Percentiles rank a stretch among this genome's conserved stretches.
Conservation (phyloP, 2,888 invertebrate species). For the Parnassius smintheus region DNA sequence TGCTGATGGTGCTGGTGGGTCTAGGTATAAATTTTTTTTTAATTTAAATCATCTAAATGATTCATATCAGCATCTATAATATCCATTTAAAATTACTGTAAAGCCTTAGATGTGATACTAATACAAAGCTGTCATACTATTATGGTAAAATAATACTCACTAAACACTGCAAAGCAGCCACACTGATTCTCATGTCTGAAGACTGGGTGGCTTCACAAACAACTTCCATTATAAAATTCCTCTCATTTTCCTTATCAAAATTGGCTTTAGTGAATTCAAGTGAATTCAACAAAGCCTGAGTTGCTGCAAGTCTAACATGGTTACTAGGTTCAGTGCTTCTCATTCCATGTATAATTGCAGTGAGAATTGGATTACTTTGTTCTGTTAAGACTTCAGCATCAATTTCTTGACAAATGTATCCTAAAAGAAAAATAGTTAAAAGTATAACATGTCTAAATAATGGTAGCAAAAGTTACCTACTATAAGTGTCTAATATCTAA, state of each 20-base stretch:
- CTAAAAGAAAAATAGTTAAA: conserved; percentile 47
- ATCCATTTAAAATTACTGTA: no score
- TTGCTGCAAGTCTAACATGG: conserved; percentile 97
- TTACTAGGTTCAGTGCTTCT: conserved; percentile 95
- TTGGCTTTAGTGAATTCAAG: conserved; percentile 99
- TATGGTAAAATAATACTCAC: conserved; percentile 72
- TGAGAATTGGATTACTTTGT: conserved; percentile 97
- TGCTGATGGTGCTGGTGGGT: no score
- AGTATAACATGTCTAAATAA: not conserved
- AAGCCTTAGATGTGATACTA: no score
- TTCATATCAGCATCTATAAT: no score
- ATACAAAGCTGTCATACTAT: not conserved
- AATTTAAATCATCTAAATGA: no score
- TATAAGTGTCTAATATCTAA: no score
- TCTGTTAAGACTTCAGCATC: conserved; percentile 94
- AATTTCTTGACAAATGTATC: conserved; percentile 98
- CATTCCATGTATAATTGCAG: conserved; percentile 99
- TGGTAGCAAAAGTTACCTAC: conserved; percentile 16
- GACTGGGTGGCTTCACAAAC: conserved; percentile 99
- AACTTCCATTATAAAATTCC: conserved; percentile 99
- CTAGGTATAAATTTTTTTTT: no score
- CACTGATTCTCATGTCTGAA: conserved; percentile 93
- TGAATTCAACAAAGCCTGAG: conserved; percentile 97
- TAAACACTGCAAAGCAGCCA: conserved; percentile 98
- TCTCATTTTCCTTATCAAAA: conserved; percentile 97